Conservation (phyloP, 1,140 invertebrate genomes). For the Matsumurasca onukii region DNA sequence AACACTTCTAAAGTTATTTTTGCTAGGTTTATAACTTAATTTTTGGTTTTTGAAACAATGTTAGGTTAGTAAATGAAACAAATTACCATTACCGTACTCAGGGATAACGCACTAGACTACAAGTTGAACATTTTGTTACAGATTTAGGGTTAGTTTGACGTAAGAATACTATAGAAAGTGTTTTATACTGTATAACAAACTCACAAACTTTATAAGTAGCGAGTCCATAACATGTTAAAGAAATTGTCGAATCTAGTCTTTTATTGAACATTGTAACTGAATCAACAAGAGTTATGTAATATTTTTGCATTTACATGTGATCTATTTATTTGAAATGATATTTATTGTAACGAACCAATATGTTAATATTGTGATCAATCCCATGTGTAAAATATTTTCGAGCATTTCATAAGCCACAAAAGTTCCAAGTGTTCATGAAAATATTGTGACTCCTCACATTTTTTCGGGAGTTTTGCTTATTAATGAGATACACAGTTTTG, state of each 20-base stretch:
- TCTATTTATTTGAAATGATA: conserved; percentile 11
- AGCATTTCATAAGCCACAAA: too few species aligned
- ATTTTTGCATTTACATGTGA: conserved; percentile 22
- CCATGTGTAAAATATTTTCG: too few species aligned
- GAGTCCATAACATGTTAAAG: not conserved
- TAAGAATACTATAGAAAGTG: not conserved
- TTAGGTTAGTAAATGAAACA: not conserved
- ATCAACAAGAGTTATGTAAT: not conserved
- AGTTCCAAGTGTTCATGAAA: too few species aligned
- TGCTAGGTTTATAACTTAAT: conserved; percentile 5
- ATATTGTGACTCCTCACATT: too few species aligned
- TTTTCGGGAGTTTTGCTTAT: too few species aligned
- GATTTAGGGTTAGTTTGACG: not conserved
- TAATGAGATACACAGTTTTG: too few species aligned
- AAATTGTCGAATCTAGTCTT: conserved; percentile 22
- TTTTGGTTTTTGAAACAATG: not conserved
- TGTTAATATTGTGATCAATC: conserved; percentile 1
- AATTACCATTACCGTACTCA: too few species aligned
- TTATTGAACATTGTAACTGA: not conserved
- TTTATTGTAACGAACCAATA: not conserved
- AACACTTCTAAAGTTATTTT: conserved; percentile 5
- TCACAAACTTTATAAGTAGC: not conserved
- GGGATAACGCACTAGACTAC: not conserved
- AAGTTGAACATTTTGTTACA: not conserved
- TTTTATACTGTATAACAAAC: conserved; percentile 10